phyloP scores from a whole-genome alignment of 2,888 invertebrate genomes.

The Tanypteryx hageni region DNA sequence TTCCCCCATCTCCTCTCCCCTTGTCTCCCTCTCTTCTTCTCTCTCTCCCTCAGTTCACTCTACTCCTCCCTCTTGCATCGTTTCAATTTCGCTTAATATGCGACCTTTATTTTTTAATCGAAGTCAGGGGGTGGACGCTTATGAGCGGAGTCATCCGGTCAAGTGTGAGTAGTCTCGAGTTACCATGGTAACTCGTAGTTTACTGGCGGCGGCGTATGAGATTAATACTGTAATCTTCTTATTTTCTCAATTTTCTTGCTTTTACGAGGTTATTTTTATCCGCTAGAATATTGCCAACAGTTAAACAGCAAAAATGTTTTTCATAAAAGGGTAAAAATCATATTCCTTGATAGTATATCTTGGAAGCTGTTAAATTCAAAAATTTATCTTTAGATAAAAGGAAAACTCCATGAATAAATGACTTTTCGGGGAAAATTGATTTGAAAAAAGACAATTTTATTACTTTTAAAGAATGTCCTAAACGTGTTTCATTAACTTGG shows the following conservation, averaged over 20 bases:
- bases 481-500: too few relatives aligned
- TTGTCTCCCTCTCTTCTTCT: background rate
- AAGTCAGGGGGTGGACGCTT: background rate
- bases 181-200: background rate
- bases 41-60: too few relatives aligned
- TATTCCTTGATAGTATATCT: background rate
- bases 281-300: background rate
- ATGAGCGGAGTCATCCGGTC: background rate
- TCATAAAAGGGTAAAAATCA: background rate
- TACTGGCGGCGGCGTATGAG: background rate
- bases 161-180: background rate
- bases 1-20: too few relatives aligned
- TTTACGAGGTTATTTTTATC: background rate
- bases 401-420: background rate
- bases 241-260: background rate
- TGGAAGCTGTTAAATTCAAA: background rate
- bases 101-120: background rate
- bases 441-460: too few relatives aligned
- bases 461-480: too few relatives aligned
- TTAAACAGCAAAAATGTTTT: background rate
- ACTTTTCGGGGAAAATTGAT: background rate
- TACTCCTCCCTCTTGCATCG: background rate
- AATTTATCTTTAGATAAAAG: background rate
- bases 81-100: conserved; percentile 29
- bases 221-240: conserved; percentile 24